Conservation (phyloP, 2,888 invertebrate genomes). For the Phortica magna region DNA sequence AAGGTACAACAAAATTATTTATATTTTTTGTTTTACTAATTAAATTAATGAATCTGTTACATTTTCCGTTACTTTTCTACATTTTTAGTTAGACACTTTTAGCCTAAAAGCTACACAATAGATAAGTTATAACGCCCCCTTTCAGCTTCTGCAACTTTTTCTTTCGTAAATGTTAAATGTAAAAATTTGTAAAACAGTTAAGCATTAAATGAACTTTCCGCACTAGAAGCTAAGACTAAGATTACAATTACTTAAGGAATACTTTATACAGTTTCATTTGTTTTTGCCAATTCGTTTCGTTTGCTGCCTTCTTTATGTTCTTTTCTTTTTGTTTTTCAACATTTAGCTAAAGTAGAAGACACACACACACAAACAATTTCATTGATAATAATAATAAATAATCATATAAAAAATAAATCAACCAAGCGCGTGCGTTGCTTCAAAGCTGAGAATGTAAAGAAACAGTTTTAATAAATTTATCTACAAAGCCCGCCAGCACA, state of each 20-base stretch:
- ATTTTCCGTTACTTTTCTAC: not conserved
- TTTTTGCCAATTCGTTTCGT: not conserved
- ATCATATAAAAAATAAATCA: constrained; percentile 8
- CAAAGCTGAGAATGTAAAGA: constrained; percentile 13
- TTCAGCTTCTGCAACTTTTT: not conserved
- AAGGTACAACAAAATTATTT: constrained; percentile 11
- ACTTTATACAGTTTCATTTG: constrained; percentile 61
- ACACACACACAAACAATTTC: not conserved
- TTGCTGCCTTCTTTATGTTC: not conserved
- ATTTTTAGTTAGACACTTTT: not conserved
- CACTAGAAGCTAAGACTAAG: not conserved
- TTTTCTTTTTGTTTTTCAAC: too few relatives aligned
- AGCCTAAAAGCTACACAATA: constrained; percentile 1
- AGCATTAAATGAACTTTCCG: not conserved
- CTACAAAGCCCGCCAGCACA: constrained; percentile 12
- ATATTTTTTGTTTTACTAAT: not conserved
- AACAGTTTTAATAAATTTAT: not conserved
- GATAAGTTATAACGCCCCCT: not conserved
- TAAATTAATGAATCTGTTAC: not conserved
- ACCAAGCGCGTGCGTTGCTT: constrained; percentile 1
- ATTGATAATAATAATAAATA: constrained; percentile 7
- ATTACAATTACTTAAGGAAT: constrained; percentile 50
- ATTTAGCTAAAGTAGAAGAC: constrained; percentile 55
- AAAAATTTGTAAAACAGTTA: constrained; percentile 18
- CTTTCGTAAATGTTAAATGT: constrained; percentile 1